Conservation (phyloP, 2,888 invertebrate genomes). For the Hofmannophila pseudospretella region DNA sequence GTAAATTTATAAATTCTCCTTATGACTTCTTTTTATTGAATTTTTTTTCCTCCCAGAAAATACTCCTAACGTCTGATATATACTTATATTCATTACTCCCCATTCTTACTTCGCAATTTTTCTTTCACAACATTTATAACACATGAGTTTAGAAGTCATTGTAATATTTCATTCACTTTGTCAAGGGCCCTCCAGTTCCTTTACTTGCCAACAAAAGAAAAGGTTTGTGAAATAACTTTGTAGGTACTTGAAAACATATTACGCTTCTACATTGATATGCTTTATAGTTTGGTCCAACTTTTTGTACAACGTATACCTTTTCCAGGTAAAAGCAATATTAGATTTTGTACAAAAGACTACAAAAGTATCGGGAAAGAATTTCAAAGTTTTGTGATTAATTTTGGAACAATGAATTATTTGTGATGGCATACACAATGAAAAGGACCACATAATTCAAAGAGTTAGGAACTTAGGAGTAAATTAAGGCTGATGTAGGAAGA, state of each 20-base stretch:
- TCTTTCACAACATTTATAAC: neutral
- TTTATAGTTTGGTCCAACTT: constrained; percentile 17
- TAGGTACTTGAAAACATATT: constrained; percentile 22
- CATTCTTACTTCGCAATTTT: neutral
- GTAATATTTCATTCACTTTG: constrained; percentile 14
- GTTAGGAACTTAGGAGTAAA: too few relatives aligned
- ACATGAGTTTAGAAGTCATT: constrained; percentile 9
- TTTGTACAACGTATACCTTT: constrained; percentile 12
- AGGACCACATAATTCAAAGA: too few relatives aligned
- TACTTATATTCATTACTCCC: too few relatives aligned
- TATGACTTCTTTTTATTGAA: too few relatives aligned
- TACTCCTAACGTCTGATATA: too few relatives aligned
- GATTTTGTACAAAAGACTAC: neutral
- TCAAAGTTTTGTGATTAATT: too few relatives aligned
- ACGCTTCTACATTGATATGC: constrained; percentile 17
- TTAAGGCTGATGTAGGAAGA: too few relatives aligned
- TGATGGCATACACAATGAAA: too few relatives aligned
- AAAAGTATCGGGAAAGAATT: too few relatives aligned
- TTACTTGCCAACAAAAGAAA: constrained; percentile 3
- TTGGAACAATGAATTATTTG: too few relatives aligned
- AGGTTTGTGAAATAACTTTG: constrained; percentile 20
- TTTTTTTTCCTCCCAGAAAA: too few relatives aligned
- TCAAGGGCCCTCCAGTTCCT: constrained; percentile 1
- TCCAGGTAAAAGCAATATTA: constrained; percentile 5
- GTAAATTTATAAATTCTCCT: too few relatives aligned